These are phyloP conservation scores for Cheilosia vulpina DNA, from an alignment of 2,888 invertebrate genomes.

Conservation along the genomic window DNA sequence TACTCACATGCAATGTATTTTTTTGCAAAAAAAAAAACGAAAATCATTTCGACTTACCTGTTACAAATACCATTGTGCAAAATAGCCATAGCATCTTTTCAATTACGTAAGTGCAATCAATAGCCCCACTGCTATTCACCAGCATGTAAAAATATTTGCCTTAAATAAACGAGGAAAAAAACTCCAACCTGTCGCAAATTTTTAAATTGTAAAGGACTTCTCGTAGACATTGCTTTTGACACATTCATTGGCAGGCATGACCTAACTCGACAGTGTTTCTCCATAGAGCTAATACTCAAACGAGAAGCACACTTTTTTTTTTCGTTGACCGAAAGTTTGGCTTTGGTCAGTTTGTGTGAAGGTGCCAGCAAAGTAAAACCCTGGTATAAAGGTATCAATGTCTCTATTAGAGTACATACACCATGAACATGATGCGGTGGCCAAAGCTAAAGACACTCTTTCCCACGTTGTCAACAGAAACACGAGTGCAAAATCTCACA, in stretches of 20 bases:
- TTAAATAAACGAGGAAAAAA: background rate
- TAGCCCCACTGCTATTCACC: too few relatives aligned
- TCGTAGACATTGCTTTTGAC: conserved; percentile 55
- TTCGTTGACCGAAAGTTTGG: conserved; percentile 49
- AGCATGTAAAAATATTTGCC: too few relatives aligned
- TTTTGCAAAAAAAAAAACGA: too few relatives aligned
- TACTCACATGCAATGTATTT: too few relatives aligned
- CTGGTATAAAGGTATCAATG: conserved; percentile 38
- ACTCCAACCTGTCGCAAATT: conserved; percentile 46
- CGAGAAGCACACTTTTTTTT: conserved; percentile 4
- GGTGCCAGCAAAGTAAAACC: conserved; percentile 41
- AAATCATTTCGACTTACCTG: too few relatives aligned
- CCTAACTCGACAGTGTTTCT: conserved; percentile 37
- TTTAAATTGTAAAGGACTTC: conserved; percentile 56
- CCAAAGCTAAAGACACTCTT: conserved; percentile 19
- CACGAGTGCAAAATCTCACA: conserved; percentile 63
- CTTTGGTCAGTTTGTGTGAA: conserved; percentile 49
- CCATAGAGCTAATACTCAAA: conserved; percentile 58
- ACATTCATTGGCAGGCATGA: conserved; percentile 63
- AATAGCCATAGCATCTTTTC: too few relatives aligned
- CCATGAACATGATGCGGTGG: conserved; percentile 11
- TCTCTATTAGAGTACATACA: conserved; percentile 12
- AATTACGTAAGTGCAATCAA: too few relatives aligned
- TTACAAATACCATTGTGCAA: too few relatives aligned
- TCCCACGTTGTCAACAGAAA: conserved; percentile 33